Percentiles rank a stretch among this genome's conserved stretches.
Conservation (phyloP, 2,888 invertebrate genomes). For the Mesorhabditis sp. region DNA sequence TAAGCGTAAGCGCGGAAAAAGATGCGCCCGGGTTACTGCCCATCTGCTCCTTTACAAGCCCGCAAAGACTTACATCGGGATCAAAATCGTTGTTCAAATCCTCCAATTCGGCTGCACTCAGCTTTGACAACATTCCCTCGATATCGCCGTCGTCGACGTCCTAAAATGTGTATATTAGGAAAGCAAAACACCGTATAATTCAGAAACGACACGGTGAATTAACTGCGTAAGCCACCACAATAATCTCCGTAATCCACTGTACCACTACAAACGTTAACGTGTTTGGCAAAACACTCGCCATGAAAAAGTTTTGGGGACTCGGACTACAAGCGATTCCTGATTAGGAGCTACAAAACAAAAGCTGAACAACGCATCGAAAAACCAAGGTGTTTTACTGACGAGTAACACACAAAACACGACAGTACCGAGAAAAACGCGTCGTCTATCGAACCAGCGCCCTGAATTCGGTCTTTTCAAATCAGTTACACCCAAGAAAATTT, state of each 20-base stretch:
- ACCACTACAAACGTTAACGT: neutral
- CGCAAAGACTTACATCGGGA: constrained; percentile 76
- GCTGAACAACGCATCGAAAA: neutral
- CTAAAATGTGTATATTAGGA: constrained; percentile 19
- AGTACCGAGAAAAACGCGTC: neutral
- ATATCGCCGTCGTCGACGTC: constrained; percentile 69
- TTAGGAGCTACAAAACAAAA: neutral
- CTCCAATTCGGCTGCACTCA: constrained; percentile 90
- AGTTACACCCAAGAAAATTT: too few species aligned
- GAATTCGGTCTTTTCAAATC: neutral
- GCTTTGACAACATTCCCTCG: constrained; percentile 84
- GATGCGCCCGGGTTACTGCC: too few species aligned
- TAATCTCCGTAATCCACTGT: neutral
- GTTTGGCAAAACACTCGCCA: neutral
- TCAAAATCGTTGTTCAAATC: constrained; percentile 97
- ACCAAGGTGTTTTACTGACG: neutral
- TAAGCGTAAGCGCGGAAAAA: too few species aligned
- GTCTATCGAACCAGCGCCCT: neutral
- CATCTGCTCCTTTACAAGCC: too few species aligned
- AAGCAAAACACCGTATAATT: too few species aligned
- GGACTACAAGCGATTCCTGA: neutral
- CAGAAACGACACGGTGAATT: too few species aligned
- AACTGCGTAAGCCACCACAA: neutral
- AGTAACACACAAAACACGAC: neutral
- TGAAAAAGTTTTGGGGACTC: neutral